Evolutionary conservation across 2,797 vertebrate genomes (phyloP).

Genomic region (Chaenodraco wilsoni): DNA sequence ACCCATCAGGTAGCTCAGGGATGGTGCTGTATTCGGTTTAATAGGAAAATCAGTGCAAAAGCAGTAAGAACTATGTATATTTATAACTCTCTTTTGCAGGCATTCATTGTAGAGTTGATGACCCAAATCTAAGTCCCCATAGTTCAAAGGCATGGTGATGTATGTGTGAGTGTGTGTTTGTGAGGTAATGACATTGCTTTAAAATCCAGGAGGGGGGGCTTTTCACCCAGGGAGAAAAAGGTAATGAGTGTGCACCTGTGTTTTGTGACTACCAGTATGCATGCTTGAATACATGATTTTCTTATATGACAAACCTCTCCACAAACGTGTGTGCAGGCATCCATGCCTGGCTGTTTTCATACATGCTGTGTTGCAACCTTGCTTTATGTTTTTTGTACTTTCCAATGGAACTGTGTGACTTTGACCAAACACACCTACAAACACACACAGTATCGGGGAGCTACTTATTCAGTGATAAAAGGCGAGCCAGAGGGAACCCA

Average conservation of each 20-base stretch:
- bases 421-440: conserved; percentile 21
- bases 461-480: conserved; percentile 77
- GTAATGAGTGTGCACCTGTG: conserved; percentile 28
- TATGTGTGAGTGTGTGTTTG: neutral
- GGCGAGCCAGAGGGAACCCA: conserved; percentile 72
- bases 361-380: conserved; percentile 30
- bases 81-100: conserved; percentile 36
- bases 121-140: conserved; percentile 47
- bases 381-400: conserved; percentile 31
- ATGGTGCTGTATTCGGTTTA: conserved; percentile 31
- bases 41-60: conserved; percentile 42
- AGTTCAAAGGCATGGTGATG: conserved; percentile 21
- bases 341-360: conserved; percentile 37
- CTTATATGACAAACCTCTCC: conserved; percentile 3
- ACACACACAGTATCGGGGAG: conserved; percentile 47
- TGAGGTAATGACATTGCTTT: neutral
- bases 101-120: conserved; percentile 52
- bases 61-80: conserved; percentile 44
- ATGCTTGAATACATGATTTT: conserved; percentile 7
- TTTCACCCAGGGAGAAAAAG: conserved; percentile 23
- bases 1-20: conserved; percentile 21
- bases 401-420: conserved; percentile 34
- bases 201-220: neutral
- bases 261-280: conserved; percentile 14
- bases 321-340: conserved; percentile 19